Evolutionary conservation across 2,797 vertebrate species (phyloP).

Genomic region (Ctenopoma multispine): DNA sequence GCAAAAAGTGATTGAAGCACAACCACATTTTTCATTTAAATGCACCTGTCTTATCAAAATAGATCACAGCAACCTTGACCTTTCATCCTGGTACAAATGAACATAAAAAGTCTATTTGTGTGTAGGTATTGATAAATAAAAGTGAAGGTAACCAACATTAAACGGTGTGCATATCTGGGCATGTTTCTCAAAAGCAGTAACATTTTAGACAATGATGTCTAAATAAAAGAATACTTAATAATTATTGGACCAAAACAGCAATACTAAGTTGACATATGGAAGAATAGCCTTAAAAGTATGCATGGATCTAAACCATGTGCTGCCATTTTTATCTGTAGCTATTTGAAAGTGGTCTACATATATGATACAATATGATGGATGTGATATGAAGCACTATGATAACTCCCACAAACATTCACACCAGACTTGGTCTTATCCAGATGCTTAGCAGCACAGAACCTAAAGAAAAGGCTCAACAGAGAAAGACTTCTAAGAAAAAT

Average conservation of each 20-base stretch:
- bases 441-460: not conserved
- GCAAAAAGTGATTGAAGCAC: not conserved
- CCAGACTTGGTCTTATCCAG: not conserved
- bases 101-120: not conserved
- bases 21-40: too few relatives aligned
- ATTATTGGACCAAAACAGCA: too few relatives aligned
- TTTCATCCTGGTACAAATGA: not conserved
- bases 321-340: slow-evolving; percentile 6
- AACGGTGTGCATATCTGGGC: not conserved
- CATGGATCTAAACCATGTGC: not conserved
- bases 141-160: not conserved
- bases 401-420: not conserved
- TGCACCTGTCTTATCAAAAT: too few relatives aligned
- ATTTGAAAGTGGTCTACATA: slow-evolving; percentile 19
- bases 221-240: too few relatives aligned
- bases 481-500: not conserved
- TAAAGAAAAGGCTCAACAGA: not conserved
- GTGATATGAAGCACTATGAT: slow-evolving; percentile 10
- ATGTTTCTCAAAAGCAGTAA: not conserved
- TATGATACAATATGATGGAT: slow-evolving; percentile 21
- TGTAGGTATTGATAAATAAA: not conserved
- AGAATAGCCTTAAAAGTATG: not conserved
- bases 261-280: not conserved
- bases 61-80: not conserved
- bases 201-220: not conserved